A percentile compares a stretch with the other conserved stretches of the same genome.
Conservation (phyloP, 92 coral and sea anemone species). For the Nematostella vectensis region DNA sequence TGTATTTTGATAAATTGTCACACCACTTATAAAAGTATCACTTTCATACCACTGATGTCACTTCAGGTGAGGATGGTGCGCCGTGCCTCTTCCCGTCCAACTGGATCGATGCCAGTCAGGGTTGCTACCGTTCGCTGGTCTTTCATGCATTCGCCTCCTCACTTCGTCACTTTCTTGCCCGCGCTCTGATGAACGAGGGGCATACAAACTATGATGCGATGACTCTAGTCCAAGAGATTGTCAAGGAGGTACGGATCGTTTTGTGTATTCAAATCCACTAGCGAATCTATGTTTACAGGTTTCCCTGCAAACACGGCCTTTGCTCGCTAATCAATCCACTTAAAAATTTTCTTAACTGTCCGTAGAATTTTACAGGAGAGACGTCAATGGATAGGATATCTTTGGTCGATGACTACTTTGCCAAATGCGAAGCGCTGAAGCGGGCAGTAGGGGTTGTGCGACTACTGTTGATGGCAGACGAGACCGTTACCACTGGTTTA, state of each 20-base stretch:
- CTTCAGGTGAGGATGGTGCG: too few relatives aligned
- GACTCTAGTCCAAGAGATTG: background rate
- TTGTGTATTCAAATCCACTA: too few relatives aligned
- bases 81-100: too few relatives aligned
- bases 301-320: too few relatives aligned
- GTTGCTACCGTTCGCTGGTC: constrained; percentile 48
- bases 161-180: constrained; percentile 46
- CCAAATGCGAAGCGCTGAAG: constrained; percentile 82
- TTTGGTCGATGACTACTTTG: constrained; percentile 70
- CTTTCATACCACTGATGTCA: too few relatives aligned
- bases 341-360: too few relatives aligned
- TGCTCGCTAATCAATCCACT: too few relatives aligned
- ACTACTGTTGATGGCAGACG: constrained; percentile 63
- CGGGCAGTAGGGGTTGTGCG: constrained; percentile 74
- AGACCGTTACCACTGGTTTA: constrained; percentile 56
- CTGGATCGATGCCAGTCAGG: constrained; percentile 33
- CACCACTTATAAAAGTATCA: too few relatives aligned
- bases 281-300: too few relatives aligned
- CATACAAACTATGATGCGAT: background rate
- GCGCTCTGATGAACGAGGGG: constrained; percentile 48
- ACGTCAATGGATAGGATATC: too few relatives aligned
- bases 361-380: too few relatives aligned
- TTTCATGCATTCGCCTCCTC: constrained; percentile 61
- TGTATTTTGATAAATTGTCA: too few relatives aligned
- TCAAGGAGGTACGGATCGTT: background rate